Evolutionary conservation across 1,140 invertebrate genomes (phyloP).

Genomic region (Chymomyza costata): DNA sequence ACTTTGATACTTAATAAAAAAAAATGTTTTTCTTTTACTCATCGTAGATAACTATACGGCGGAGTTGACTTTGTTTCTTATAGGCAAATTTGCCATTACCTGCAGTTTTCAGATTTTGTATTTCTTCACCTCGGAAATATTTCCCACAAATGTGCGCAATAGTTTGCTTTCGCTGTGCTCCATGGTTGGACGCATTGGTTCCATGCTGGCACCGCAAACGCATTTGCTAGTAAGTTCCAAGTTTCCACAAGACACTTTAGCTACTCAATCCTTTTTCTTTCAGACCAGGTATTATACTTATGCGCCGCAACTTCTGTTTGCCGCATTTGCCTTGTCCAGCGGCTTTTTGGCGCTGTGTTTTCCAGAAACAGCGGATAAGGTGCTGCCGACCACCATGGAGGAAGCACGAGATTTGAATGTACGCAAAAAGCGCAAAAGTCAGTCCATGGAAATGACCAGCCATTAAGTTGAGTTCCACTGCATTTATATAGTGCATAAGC

Average conservation of each 20-base stretch:
- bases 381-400: conserved; percentile 81
- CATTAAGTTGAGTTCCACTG: too few relatives aligned
- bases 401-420: conserved; percentile 77
- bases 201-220: conserved; percentile 81
- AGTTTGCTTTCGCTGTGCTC: conserved; percentile 80
- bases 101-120: conserved; percentile 83
- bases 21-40: conserved; percentile 14
- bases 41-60: conserved; percentile 59
- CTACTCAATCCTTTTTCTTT: neutral
- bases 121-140: conserved; percentile 83
- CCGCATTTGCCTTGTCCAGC: conserved; percentile 79
- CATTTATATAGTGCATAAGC: too few relatives aligned
- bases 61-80: conserved; percentile 79
- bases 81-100: conserved; percentile 85
- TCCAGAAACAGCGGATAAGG: conserved; percentile 81
- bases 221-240: conserved; percentile 75
- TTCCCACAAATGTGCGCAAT: conserved; percentile 81
- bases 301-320: conserved; percentile 84
- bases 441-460: too few relatives aligned
- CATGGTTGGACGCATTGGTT: conserved; percentile 82
- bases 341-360: conserved; percentile 79
- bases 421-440: conserved; percentile 4
- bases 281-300: conserved; percentile 73
- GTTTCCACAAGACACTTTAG: too few relatives aligned
- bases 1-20: neutral